phyloP scores from a whole-genome alignment of 2,797 vertebrate genomes.

The Falco naumanni region DNA sequence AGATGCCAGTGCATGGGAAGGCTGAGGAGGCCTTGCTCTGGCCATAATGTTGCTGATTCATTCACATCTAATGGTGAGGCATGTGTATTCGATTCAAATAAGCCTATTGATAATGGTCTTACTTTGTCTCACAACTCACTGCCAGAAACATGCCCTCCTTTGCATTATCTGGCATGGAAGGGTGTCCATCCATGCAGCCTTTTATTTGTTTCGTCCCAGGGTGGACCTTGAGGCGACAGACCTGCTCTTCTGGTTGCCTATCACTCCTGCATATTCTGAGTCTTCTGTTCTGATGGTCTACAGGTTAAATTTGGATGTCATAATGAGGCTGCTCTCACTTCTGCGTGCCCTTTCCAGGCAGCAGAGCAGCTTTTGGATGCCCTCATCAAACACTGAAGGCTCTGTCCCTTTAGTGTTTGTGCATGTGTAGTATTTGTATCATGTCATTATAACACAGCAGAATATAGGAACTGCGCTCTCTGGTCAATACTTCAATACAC shows the following conservation, averaged over 20 bases:
- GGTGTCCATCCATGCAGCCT: neutral
- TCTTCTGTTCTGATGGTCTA: neutral
- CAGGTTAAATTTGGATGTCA: neutral
- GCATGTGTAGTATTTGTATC: neutral
- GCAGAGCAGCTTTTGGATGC: neutral
- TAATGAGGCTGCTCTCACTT: neutral
- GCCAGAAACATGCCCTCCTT: neutral
- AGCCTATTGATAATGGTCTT: neutral
- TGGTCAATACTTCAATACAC: neutral
- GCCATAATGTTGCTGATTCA: neutral
- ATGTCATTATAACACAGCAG: neutral
- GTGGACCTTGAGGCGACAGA: neutral
- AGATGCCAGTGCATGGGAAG: neutral
- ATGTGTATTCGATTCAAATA: neutral
- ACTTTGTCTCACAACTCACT: neutral
- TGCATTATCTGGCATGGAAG: neutral
- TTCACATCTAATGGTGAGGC: neutral
- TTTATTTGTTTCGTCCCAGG: fast-evolving
- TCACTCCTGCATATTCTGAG: neutral
- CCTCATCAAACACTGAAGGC: neutral
- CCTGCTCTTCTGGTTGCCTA: neutral
- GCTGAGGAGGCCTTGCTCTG: neutral
- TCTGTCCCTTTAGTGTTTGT: neutral
- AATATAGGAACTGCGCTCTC: neutral
- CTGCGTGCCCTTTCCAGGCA: neutral